Base-by-base conservation (phyloP, 2,888 invertebrate genomes). In the Pandemis heparana region DNA sequence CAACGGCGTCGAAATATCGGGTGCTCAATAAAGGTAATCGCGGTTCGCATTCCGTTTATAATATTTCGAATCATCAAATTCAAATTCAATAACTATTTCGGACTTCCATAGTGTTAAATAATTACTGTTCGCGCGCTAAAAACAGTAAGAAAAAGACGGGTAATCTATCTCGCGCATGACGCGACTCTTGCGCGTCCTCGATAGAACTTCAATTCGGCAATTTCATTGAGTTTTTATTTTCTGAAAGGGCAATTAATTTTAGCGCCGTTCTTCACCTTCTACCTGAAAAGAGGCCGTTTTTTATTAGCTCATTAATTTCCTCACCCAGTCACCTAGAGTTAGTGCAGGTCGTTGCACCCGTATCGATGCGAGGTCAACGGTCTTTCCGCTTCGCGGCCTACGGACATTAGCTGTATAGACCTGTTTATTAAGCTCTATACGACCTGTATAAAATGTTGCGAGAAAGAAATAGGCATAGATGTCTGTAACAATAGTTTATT, bases 361-460 rank as follows among this genome's bases (percentile, higher is more conserved):
- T 66, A 74, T 74, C 71, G 75, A 69, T 56, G 64, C 60, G 7
- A 51, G 75, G 70, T 70, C 72, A 10, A 51, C 65, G 51, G 65
- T 68, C 72, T n/a, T 70, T 41, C 38, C 23, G 41, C 63, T 32
- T 63, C 63, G 46, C 23, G n/a, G 48, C 48, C 48, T 48, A n/a
- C 6, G 7, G 48, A 48, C 6, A n/a, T 14, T 14, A 48, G 48
- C 43, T 9, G 43, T 12, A 46, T 48, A n/a, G n/a, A 48, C n/a
- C 48, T 48, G 48, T n/a, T 14, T 46, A n/a, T n/a, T 6, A 12
- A n/a, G 48, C 48, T n/a, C n/a, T 48, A 0, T 48, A 48, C 14
- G n/a, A n/a, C 48, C 46, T 14, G 48, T 48, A n/a, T 48, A n/a
- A 46, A 46, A 6, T 46, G 14, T 48, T n/a, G n/a, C 6, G n/a